Conservation (phyloP, 2,113 vertebrate species). For the Platysteira castanea region DNA sequence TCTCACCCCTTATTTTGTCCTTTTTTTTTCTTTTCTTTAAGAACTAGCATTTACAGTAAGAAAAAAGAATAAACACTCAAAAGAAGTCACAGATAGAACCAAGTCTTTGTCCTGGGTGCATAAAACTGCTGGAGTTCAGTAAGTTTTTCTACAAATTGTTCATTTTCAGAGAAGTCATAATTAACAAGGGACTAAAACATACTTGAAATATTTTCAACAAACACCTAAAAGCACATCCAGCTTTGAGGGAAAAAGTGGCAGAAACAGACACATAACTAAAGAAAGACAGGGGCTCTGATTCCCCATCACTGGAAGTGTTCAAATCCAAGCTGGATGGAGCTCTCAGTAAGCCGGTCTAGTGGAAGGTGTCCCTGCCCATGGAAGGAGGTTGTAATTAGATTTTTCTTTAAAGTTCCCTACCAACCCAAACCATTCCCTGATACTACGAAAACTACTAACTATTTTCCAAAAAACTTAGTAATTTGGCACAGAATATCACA, state of each 20-base stretch:
- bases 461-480: background rate
- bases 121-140: background rate
- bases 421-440: background rate
- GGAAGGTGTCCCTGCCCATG: background rate
- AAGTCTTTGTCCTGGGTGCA: background rate
- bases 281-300: background rate
- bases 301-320: background rate
- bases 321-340: background rate
- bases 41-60: background rate
- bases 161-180: background rate
- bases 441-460: background rate
- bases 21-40: background rate
- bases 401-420: background rate
- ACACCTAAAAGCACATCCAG: background rate
- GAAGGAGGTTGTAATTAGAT: background rate
- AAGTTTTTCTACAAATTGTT: background rate
- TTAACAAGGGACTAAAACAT: background rate
- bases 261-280: background rate
- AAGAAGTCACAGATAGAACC: background rate
- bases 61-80: background rate
- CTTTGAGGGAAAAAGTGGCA: background rate
- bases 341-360: background rate
- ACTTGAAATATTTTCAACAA: background rate
- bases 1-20: fast-evolving
- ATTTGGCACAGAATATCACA: background rate